Conservation (phyloP, 2,113 vertebrate species). For the Lethenteron camtschaticum region DNA sequence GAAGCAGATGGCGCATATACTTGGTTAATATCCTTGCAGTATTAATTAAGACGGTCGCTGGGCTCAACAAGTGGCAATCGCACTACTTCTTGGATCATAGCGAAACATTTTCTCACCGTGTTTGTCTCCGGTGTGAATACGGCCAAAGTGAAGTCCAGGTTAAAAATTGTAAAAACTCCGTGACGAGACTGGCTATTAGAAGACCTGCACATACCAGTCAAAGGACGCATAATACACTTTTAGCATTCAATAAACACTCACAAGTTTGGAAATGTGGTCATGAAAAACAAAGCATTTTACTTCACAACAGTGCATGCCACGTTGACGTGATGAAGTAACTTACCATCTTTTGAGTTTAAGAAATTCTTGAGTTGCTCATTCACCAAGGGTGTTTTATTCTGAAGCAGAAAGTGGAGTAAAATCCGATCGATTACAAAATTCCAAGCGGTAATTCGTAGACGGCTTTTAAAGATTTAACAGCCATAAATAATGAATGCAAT, state of each 20-base stretch:
- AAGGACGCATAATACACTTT: too few species aligned
- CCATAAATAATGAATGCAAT: not conserved
- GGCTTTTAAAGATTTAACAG: not conserved
- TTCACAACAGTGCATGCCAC: too few species aligned
- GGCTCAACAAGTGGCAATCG: not conserved
- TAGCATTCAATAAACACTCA: too few species aligned
- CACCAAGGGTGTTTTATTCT: conserved; percentile 68
- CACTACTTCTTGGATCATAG: not conserved
- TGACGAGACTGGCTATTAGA: conserved; percentile 49
- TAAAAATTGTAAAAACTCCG: conserved; percentile 75
- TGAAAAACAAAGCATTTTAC: too few species aligned
- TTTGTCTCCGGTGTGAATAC: conserved; percentile 83
- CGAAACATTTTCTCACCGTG: conserved; percentile 28
- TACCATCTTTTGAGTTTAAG: conserved; percentile 64
- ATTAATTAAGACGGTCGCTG: conserved; percentile 1
- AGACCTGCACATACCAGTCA: conserved; percentile 29
- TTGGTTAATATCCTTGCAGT: not conserved
- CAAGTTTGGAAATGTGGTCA: too few species aligned
- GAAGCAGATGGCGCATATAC: too few species aligned
- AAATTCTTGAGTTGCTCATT: conserved; percentile 71
- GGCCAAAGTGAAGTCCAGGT: conserved; percentile 70
- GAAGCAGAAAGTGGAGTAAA: conserved; percentile 13
- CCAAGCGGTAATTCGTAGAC: not conserved
- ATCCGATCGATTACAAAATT: not conserved
- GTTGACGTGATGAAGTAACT: conserved; percentile 12